These are phyloP conservation scores for Petrolisthes manimaculis DNA, from an alignment of 2,888 invertebrate species.

Conservation along the genomic window DNA sequence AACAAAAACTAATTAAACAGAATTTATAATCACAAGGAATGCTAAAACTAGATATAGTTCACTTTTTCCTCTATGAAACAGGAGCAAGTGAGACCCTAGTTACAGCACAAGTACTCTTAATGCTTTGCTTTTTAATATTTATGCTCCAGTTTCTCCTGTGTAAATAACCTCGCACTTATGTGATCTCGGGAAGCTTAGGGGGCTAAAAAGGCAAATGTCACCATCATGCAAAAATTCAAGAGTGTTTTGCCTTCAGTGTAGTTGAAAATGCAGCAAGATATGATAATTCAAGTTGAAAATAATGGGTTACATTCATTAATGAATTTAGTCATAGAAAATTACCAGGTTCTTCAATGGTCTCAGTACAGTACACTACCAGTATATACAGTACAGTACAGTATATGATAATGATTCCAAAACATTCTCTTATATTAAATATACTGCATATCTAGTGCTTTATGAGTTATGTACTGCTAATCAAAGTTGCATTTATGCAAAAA, in stretches of 20 bases:
- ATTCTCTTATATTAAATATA: too few relatives aligned
- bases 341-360: too few relatives aligned
- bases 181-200: conserved; percentile 11
- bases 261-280: conserved; percentile 7
- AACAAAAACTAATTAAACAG: not conserved
- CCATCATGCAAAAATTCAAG: not conserved
- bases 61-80: conserved; percentile 21
- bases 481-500: too few relatives aligned
- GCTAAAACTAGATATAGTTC: conserved; percentile 22
- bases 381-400: too few relatives aligned
- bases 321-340: not conserved
- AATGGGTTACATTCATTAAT: not conserved
- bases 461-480: too few relatives aligned
- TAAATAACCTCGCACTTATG: conserved; percentile 39
- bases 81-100: conserved; percentile 18
- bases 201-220: conserved; percentile 2
- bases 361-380: too few relatives aligned
- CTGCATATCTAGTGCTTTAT: too few relatives aligned
- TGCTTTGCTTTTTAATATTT: conserved; percentile 28
- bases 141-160: conserved; percentile 60
- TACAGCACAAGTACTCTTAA: conserved; percentile 29
- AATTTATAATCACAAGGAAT: conserved; percentile 24
- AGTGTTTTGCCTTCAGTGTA: not conserved
- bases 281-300: not conserved
- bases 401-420: too few relatives aligned